phyloP scores from a whole-genome alignment of 1,140 invertebrate species.

The Neodiprion pinetum region DNA sequence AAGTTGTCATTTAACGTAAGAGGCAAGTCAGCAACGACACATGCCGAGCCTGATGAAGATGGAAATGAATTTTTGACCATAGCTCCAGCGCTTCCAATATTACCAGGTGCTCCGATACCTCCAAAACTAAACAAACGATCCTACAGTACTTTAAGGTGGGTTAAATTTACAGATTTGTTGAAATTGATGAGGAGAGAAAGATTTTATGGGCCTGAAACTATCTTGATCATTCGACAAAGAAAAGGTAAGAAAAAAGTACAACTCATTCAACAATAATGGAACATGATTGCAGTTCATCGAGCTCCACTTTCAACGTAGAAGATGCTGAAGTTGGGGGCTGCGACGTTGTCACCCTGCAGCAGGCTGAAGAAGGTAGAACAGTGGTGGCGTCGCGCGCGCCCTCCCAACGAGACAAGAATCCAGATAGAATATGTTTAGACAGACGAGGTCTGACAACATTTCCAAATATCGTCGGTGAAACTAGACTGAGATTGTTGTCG shows the following conservation, averaged over 20 bases:
- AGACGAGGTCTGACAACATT: constrained; percentile 76
- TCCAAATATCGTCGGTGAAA: constrained; percentile 81
- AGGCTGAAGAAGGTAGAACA: constrained; percentile 64
- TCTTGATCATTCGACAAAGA: too few relatives aligned
- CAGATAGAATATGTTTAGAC: constrained; percentile 80
- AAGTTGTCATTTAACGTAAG: constrained; percentile 45
- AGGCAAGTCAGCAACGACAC: constrained; percentile 42
- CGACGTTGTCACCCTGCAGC: constrained; percentile 50
- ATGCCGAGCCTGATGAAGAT: constrained; percentile 31
- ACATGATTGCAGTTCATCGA: constrained; percentile 32
- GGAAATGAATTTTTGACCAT: constrained; percentile 66
- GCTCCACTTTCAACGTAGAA: constrained; percentile 49
- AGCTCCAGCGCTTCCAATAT: constrained; percentile 65
- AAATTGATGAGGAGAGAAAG: constrained; percentile 24
- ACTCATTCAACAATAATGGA: neutral
- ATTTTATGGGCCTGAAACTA: neutral
- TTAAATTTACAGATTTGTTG: constrained; percentile 32
- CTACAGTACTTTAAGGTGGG: constrained; percentile 63
- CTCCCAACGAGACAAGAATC: constrained; percentile 75
- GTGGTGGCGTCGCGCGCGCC: constrained; percentile 70
- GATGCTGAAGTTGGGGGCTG: constrained; percentile 50
- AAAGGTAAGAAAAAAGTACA: too few relatives aligned
- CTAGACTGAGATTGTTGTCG: constrained; percentile 81
- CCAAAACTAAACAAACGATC: constrained; percentile 62
- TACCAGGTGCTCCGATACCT: constrained; percentile 50